These are phyloP conservation scores for Hypanus sabinus DNA, from an alignment of 2,113 vertebrate species.

Conservation along the genomic window DNA sequence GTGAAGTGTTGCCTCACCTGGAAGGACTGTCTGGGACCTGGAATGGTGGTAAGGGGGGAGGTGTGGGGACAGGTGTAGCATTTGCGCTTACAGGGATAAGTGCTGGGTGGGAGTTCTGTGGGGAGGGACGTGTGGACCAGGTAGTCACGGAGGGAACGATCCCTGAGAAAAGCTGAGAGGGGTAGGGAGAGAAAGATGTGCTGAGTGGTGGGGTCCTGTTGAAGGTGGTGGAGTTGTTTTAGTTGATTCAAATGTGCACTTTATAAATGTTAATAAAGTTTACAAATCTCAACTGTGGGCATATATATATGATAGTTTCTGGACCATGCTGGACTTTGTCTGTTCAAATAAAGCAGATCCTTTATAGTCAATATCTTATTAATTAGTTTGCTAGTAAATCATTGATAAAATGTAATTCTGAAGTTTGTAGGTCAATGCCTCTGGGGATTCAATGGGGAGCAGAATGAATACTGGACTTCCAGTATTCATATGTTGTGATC, in stretches of 20 bases:
- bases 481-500: not conserved
- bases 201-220: too few relatives aligned
- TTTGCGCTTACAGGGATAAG: too few relatives aligned
- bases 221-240: too few relatives aligned
- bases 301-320: not conserved
- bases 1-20: too few relatives aligned
- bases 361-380: not conserved
- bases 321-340: not conserved
- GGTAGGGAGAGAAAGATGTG: too few relatives aligned
- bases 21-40: too few relatives aligned
- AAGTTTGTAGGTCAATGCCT: not conserved
- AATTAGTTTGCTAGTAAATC: not conserved
- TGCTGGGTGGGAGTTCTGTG: too few relatives aligned
- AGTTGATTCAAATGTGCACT: not conserved
- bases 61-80: too few relatives aligned
- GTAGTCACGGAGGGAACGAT: too few relatives aligned
- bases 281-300: not conserved
- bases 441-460: not conserved
- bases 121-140: too few relatives aligned
- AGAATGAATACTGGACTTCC: not conserved
- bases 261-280: not conserved
- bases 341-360: not conserved
- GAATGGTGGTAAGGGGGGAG: too few relatives aligned
- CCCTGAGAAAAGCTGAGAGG: too few relatives aligned
- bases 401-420: not conserved